Evolutionary conservation across 2,797 vertebrate species (phyloP).

Genomic region (Tragopan temminckii): DNA sequence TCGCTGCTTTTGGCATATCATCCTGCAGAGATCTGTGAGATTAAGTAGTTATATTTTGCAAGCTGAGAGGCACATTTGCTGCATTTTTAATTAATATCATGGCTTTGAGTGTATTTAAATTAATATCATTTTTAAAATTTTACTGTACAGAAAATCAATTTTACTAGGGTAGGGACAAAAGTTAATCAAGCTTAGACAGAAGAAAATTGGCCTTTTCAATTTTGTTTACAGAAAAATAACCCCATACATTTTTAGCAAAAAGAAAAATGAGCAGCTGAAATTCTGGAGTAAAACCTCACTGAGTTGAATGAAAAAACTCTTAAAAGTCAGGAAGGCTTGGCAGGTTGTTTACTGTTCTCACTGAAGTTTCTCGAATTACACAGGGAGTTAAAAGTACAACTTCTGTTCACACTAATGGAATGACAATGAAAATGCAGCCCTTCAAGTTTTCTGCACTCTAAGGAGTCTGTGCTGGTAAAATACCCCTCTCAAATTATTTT

Average conservation of each 20-base stretch:
- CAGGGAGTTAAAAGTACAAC: slow-evolving; percentile 27
- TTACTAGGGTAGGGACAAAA: slow-evolving; percentile 47
- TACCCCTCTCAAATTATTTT: slow-evolving; percentile 42
- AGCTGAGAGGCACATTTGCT: slow-evolving; percentile 17
- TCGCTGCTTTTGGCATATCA: background rate
- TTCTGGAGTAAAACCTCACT: background rate
- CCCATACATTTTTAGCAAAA: background rate
- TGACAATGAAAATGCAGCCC: slow-evolving; percentile 31
- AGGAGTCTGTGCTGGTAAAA: background rate
- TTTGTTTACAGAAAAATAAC: slow-evolving; percentile 36
- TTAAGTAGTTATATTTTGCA: slow-evolving; percentile 33
- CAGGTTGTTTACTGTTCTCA: slow-evolving; percentile 22
- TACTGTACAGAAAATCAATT: slow-evolving; percentile 51
- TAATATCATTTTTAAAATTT: slow-evolving; percentile 64
- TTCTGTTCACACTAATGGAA: slow-evolving; percentile 27
- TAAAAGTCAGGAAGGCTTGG: background rate
- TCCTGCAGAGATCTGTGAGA: background rate
- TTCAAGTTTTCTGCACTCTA: background rate
- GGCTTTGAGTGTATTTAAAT: slow-evolving; percentile 56
- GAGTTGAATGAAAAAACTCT: slow-evolving; percentile 7
- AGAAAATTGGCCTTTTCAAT: slow-evolving; percentile 44
- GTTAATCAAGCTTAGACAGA: slow-evolving; percentile 56
- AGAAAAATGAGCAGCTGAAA: slow-evolving; percentile 4
- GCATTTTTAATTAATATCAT: slow-evolving; percentile 38
- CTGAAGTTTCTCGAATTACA: slow-evolving; percentile 36